Conservation (phyloP, 2,888 invertebrate genomes). For the Tinea pellionella region DNA sequence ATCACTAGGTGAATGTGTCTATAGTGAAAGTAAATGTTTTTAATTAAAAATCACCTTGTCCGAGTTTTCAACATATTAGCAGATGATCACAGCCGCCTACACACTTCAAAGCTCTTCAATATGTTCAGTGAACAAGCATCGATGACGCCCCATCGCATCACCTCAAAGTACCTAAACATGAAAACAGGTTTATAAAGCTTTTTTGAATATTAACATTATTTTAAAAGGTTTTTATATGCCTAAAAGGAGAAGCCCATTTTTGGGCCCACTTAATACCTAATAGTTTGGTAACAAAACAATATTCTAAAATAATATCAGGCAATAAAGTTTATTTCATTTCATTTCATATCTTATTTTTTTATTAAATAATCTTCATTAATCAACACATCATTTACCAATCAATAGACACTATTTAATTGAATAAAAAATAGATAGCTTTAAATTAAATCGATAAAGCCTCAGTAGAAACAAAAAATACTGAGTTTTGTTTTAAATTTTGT, state of each 20-base stretch:
- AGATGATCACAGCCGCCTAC: conserved; percentile 13
- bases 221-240: not conserved
- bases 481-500: too few species aligned
- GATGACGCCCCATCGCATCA: conserved; percentile 31
- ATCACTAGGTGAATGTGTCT: not conserved
- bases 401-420: too few species aligned
- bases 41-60: conserved; percentile 34
- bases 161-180: conserved; percentile 22
- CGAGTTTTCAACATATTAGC: conserved; percentile 55
- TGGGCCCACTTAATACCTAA: too few species aligned
- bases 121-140: conserved; percentile 30
- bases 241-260: not conserved
- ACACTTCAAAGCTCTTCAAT: conserved; percentile 27
- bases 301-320: too few species aligned
- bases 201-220: not conserved
- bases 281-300: too few species aligned
- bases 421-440: too few species aligned
- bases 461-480: too few species aligned
- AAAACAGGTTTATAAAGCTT: conserved; percentile 10
- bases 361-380: too few species aligned
- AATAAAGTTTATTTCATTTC: too few species aligned
- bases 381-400: too few species aligned
- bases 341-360: too few species aligned
- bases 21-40: not conserved
- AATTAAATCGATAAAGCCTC: too few species aligned